Percentiles rank a stretch among this genome's conserved stretches.
These are phyloP conservation scores for Aplidium turbinatum DNA, from an alignment of 23 tunicate species.

Conservation along the genomic window DNA sequence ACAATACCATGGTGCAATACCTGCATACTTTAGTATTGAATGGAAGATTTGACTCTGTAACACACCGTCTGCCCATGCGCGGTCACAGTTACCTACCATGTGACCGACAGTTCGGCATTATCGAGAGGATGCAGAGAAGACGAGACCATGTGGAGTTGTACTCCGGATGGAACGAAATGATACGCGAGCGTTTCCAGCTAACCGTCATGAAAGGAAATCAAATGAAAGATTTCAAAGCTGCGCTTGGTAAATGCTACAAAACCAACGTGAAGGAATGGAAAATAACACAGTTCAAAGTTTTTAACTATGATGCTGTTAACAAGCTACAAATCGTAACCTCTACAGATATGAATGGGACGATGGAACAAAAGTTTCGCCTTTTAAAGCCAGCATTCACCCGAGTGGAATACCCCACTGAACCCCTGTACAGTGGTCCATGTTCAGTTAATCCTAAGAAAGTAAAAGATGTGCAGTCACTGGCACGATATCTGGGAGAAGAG, in stretches of 20 bases:
- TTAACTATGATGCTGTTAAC: background rate
- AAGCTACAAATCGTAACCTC: constrained; percentile 13
- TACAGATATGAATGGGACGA: background rate
- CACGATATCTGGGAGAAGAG: constrained; percentile 12
- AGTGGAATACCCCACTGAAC: background rate
- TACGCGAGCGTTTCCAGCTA: constrained; percentile 19
- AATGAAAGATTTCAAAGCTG: background rate
- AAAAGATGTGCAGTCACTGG: constrained; percentile 3
- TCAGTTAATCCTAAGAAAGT: constrained; percentile 9
- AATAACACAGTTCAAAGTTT: constrained; percentile 15
- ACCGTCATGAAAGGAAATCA: constrained; percentile 27
- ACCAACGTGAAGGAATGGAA: constrained; percentile 8
- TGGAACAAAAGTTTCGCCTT: constrained; percentile 12
- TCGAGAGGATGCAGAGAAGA: constrained; percentile 31
- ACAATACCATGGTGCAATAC: too few relatives aligned
- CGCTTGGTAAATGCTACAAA: constrained; percentile 16
- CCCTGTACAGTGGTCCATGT: constrained; percentile 7
- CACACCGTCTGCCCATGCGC: constrained; percentile 4
- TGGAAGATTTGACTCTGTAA: background rate
- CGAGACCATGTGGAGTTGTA: too few relatives aligned
- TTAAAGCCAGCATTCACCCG: background rate
- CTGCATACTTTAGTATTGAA: too few relatives aligned
- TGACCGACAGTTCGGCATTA: constrained; percentile 15
- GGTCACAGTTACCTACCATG: too few relatives aligned
- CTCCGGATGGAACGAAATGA: constrained; percentile 12